A percentile compares a stretch with the other conserved stretches of the same genome.
Evolutionary conservation across 2,888 invertebrate species (phyloP).

Genomic region (Metallyticus violacea): DNA sequence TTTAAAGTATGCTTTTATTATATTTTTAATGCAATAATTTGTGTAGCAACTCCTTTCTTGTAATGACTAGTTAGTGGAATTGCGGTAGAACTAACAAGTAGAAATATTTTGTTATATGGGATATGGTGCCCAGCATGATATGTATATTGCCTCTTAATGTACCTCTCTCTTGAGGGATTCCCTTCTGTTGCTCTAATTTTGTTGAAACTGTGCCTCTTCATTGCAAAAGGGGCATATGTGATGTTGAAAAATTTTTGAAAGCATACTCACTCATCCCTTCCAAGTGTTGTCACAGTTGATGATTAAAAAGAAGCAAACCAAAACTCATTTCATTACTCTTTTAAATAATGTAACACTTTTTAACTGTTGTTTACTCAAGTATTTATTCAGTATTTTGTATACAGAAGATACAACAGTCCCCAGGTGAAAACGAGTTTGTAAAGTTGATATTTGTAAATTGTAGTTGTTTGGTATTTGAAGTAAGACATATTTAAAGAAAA

Average conservation of each 20-base stretch:
- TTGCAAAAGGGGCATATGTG: background rate
- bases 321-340: background rate
- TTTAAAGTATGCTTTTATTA: background rate
- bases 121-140: background rate
- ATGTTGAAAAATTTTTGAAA: constrained; percentile 16
- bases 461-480: constrained; percentile 30
- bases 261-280: constrained; percentile 20
- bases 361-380: constrained; percentile 34
- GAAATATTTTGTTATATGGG: background rate
- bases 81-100: background rate
- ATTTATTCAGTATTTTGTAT: constrained; percentile 33
- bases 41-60: background rate
- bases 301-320: constrained; percentile 1
- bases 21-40: background rate
- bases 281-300: background rate
- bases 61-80: background rate
- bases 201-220: constrained; percentile 16
- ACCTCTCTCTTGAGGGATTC: background rate
- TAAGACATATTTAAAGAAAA: background rate
- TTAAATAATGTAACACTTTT: background rate
- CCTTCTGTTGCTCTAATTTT: constrained; percentile 25
- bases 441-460: constrained; percentile 29
- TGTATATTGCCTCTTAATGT: too few species aligned
- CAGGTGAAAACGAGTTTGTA: constrained; percentile 4
- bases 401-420: constrained; percentile 16